phyloP scores from a whole-genome alignment of 2,113 vertebrate genomes.

The Apodemus speciosus region DNA sequence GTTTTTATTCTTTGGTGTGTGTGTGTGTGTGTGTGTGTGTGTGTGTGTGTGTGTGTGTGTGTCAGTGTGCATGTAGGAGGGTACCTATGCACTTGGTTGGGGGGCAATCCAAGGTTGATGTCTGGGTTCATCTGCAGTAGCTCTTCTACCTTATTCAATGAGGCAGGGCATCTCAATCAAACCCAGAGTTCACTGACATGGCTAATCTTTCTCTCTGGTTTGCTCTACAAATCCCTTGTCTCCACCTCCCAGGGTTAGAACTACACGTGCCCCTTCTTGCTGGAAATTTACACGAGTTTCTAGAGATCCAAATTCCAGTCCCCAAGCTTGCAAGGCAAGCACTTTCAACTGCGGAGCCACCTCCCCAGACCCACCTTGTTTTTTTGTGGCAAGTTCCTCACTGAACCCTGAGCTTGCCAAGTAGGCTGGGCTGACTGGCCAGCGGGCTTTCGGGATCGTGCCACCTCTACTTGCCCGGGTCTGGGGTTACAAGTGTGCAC shows the following conservation, averaged over 20 bases:
- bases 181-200: not conserved
- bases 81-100: no score
- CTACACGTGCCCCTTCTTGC: not conserved
- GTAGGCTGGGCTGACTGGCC: not conserved
- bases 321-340: not conserved
- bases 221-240: not conserved
- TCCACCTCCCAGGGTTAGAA: not conserved
- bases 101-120: not conserved
- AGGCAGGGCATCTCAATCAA: not conserved
- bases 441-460: not conserved
- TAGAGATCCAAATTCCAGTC: not conserved
- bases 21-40: not conserved
- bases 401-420: not conserved
- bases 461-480: not conserved
- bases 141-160: not conserved
- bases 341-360: not conserved
- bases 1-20: not conserved
- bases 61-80: no score
- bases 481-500: not conserved
- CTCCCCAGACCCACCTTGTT: not conserved
- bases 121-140: not conserved
- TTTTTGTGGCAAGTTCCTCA: not conserved
- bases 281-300: no score
- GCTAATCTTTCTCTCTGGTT: not conserved
- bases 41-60: not conserved